A percentile compares a stretch with the other conserved stretches of the same genome.
phyloP scores from a whole-genome alignment of 2,888 invertebrate genomes.

The Altica lythri region DNA sequence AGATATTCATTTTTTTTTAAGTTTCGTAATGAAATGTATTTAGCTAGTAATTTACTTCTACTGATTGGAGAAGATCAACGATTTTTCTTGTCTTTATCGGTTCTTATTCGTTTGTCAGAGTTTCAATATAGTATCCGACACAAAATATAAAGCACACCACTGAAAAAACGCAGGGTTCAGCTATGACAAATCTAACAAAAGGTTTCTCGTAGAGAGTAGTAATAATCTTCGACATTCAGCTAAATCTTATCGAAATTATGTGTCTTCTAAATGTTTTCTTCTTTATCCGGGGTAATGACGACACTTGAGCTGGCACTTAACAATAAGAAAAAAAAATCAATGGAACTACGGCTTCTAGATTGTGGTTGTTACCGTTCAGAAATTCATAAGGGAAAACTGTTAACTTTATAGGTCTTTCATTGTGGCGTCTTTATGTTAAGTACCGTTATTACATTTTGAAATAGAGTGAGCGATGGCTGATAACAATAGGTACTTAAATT shows the following conservation, averaged over 20 bases:
- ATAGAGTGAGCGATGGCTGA: not conserved
- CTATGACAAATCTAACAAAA: constrained; percentile 45
- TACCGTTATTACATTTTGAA: not conserved
- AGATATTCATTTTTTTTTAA: no score
- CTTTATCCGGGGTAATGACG: constrained; percentile 29
- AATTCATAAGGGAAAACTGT: constrained; percentile 15
- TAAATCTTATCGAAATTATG: constrained; percentile 36
- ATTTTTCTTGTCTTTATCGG: no score
- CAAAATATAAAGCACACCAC: no score
- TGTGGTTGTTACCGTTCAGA: constrained; percentile 9
- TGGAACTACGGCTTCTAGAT: constrained; percentile 13
- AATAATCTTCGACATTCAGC: constrained; percentile 37
- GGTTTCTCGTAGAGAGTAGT: constrained; percentile 41
- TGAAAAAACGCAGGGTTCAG: constrained; percentile 40
- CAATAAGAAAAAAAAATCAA: constrained; percentile 24
- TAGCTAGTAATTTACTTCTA: no score
- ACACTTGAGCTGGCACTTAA: constrained; percentile 19
- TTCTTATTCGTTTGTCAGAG: no score
- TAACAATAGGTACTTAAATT: not conserved
- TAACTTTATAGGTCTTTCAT: constrained; percentile 12
- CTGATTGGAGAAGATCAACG: no score
- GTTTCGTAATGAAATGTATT: no score
- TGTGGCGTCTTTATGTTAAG: constrained; percentile 11
- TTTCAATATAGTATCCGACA: no score
- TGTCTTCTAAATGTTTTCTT: constrained; percentile 35